These are phyloP conservation scores for Aphis gossypii DNA, from an alignment of 1,140 invertebrate species.

Conservation along the genomic window DNA sequence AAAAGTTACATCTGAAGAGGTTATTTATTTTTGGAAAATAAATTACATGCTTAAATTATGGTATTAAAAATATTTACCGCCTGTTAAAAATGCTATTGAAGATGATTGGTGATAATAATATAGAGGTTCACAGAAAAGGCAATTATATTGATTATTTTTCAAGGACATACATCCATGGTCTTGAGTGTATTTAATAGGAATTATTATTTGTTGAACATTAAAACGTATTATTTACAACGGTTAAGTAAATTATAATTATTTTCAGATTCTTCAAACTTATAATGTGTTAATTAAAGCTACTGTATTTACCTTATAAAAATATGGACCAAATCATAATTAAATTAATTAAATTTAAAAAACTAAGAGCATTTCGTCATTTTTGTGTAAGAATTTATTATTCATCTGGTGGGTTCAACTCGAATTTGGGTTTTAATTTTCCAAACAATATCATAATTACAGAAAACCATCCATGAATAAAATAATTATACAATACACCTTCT, in stretches of 20 bases:
- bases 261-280: not conserved
- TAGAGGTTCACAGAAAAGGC: not conserved
- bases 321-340: too few species aligned
- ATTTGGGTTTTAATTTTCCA: not conserved
- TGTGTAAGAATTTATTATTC: not conserved
- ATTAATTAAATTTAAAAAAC: too few species aligned
- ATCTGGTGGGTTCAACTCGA: not conserved
- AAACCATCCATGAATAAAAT: not conserved
- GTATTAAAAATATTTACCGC: not conserved
- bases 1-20: not conserved
- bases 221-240: not conserved
- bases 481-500: not conserved
- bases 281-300: not conserved
- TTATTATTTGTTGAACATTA: not conserved
- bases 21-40: not conserved
- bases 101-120: not conserved
- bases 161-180: not conserved
- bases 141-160: not conserved
- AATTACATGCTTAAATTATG: not conserved
- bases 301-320: too few species aligned
- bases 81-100: not conserved
- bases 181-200: not conserved
- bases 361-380: not conserved
- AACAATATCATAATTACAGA: not conserved
- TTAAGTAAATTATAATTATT: not conserved